These are phyloP conservation scores for Apodemus speciosus DNA, from an alignment of 2,113 vertebrate genomes.

Conservation along the genomic window DNA sequence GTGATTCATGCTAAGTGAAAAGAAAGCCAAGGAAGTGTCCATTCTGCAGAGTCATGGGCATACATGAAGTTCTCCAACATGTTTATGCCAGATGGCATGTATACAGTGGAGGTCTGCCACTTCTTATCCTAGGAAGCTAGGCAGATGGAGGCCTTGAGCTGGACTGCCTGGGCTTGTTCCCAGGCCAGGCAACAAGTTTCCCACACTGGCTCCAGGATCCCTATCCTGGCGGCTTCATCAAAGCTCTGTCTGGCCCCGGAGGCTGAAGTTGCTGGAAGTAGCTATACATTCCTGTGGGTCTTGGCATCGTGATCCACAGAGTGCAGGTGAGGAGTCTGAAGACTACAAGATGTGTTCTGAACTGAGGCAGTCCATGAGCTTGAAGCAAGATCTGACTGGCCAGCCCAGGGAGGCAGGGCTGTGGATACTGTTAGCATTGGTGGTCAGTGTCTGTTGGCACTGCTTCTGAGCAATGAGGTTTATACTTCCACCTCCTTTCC, in stretches of 20 bases:
- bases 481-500: background rate
- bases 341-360: background rate
- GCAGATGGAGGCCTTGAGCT: no score
- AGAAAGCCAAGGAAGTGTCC: background rate
- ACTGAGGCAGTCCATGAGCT: fast-evolving
- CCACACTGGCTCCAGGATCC: conserved; percentile 34
- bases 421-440: background rate
- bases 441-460: background rate
- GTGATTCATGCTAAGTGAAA: background rate
- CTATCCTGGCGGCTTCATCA: background rate
- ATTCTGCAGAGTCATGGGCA: background rate
- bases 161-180: conserved; percentile 36
- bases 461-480: background rate
- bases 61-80: fast-evolving
- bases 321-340: background rate
- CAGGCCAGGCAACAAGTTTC: background rate
- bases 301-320: background rate
- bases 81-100: background rate
- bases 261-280: background rate
- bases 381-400: fast-evolving
- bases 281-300: background rate
- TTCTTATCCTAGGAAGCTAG: background rate
- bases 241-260: background rate
- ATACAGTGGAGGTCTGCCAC: no score
- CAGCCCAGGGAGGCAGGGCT: background rate